Evolutionary conservation across 2,888 invertebrate species (phyloP).

Genomic region (Dinocampus coccinellae): DNA sequence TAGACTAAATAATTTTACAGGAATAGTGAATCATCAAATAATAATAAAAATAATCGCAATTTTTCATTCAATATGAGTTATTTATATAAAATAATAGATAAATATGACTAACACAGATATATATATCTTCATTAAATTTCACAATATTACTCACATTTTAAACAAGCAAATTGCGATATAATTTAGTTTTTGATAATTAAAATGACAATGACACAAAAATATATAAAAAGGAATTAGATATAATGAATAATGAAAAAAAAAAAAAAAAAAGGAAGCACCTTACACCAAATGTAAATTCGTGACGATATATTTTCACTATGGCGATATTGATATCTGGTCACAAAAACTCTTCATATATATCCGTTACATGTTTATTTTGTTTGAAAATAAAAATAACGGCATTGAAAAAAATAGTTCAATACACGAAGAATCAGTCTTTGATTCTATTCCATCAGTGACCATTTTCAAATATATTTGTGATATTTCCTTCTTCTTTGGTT

Average conservation of each 20-base stretch:
- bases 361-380: background rate
- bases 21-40: background rate
- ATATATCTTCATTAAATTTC: background rate
- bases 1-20: background rate
- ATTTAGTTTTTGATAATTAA: background rate
- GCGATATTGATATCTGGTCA: background rate
- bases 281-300: background rate
- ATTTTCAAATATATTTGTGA: background rate
- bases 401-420: background rate
- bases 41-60: background rate
- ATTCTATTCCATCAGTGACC: background rate
- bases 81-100: background rate
- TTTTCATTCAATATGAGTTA: background rate
- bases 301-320: background rate
- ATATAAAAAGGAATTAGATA: background rate
- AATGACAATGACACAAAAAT: background rate
- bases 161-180: background rate
- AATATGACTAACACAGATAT: background rate
- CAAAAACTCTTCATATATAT: background rate
- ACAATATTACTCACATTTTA: background rate
- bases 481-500: background rate
- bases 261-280: constrained; percentile 6
- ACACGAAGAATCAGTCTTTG: background rate
- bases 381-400: no score
- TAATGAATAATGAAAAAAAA: constrained; percentile 1